Conservation (phyloP, 1,140 invertebrate genomes). For the Condylostylus longicornis region DNA sequence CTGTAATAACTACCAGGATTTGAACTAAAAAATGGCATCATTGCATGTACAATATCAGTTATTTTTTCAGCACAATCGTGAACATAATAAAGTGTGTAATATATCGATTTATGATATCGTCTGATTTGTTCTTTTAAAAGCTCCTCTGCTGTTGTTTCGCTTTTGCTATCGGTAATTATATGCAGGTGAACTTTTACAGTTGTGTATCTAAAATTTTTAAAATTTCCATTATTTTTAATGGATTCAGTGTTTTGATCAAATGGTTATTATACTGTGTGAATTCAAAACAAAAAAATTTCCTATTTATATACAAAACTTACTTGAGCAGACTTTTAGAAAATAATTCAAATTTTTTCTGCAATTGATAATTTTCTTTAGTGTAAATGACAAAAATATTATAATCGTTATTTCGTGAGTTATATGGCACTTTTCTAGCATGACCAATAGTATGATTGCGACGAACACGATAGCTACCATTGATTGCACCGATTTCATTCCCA, state of each 20-base stretch:
- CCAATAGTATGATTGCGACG: no score
- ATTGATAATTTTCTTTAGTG: conserved; percentile 35
- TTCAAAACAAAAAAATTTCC: no score
- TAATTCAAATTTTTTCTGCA: conserved; percentile 42
- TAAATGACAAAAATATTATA: conserved; percentile 30
- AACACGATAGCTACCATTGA: no score
- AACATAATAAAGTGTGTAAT: conserved; percentile 43
- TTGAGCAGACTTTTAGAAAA: conserved; percentile 43
- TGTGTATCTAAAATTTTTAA: no score
- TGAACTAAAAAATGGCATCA: conserved; percentile 62
- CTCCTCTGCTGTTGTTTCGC: conserved; percentile 42
- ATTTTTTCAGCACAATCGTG: conserved; percentile 42
- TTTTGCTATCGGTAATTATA: conserved; percentile 50
- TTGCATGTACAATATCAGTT: conserved; percentile 45
- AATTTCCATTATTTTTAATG: no score
- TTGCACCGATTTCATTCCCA: no score
- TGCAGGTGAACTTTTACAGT: conserved; percentile 44
- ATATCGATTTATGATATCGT: conserved; percentile 34
- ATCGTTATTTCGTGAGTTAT: no score
- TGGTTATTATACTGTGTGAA: no score
- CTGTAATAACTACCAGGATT: conserved; percentile 68
- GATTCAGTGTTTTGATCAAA: no score
- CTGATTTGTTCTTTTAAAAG: conserved; percentile 33
- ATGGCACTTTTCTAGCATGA: no score
- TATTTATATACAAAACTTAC: no score